These are phyloP conservation scores for Drosophila helvetica DNA, from an alignment of 2,888 invertebrate genomes.

Conservation along the genomic window DNA sequence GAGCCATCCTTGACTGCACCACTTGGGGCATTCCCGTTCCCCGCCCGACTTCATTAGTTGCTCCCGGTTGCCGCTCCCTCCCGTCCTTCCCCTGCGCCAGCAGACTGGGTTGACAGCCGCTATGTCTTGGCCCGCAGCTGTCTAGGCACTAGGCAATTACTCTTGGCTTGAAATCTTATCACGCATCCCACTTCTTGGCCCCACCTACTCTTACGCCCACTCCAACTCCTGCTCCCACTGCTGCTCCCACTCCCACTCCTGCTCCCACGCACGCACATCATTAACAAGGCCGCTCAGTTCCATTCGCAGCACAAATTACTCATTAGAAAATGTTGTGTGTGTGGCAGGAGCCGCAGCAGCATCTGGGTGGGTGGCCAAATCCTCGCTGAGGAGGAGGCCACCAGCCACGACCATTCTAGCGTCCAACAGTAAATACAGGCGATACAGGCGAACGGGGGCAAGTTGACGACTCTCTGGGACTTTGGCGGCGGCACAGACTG, in stretches of 20 bases:
- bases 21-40: background rate
- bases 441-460: constrained; percentile 31
- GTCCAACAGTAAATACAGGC: constrained; percentile 54
- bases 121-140: constrained; percentile 48
- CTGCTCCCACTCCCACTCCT: constrained; percentile 17
- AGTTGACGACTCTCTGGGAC: constrained; percentile 12
- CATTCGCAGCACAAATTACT: constrained; percentile 59
- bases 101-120: constrained; percentile 39
- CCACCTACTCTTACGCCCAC: background rate
- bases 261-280: constrained; percentile 55
- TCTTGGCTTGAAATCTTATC: constrained; percentile 63
- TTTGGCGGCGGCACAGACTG: constrained; percentile 52
- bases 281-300: constrained; percentile 57
- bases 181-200: constrained; percentile 32
- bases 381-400: constrained; percentile 34
- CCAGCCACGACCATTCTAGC: constrained; percentile 34
- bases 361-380: constrained; percentile 59
- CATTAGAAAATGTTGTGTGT: constrained; percentile 66
- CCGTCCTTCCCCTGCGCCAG: constrained; percentile 4
- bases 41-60: background rate
- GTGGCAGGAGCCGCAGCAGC: constrained; percentile 16
- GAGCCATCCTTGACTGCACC: background rate
- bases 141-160: constrained; percentile 55
- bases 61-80: background rate
- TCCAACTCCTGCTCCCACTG: background rate